phyloP scores from a whole-genome alignment of 2,888 invertebrate species.

The Netelia melanura region DNA sequence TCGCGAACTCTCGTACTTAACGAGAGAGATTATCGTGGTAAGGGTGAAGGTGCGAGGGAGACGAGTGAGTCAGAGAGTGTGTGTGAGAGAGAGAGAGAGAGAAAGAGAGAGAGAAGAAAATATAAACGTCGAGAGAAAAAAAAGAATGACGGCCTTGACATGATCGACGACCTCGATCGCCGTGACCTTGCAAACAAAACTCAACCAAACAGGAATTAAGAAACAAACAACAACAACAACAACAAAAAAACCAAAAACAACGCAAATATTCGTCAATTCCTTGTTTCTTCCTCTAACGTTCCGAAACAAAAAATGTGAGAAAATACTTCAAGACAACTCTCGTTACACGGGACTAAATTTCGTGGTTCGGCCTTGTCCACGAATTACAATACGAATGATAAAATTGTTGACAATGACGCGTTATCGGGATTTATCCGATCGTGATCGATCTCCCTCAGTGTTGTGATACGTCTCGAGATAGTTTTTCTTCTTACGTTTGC shows the following conservation, averaged over 20 bases:
- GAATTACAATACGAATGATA: background rate
- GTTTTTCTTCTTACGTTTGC: background rate
- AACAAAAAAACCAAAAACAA: background rate
- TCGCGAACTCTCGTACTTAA: background rate
- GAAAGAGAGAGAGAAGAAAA: conserved; percentile 1
- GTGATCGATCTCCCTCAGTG: conserved; percentile 22
- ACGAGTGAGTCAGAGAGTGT: background rate
- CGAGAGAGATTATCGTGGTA: background rate
- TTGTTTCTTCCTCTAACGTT: background rate
- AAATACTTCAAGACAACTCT: background rate
- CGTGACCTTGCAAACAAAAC: background rate
- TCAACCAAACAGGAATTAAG: background rate
- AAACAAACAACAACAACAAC: background rate
- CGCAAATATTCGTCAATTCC: too few species aligned
- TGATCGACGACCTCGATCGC: too few species aligned
- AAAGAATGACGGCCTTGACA: background rate
- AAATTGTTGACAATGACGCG: conserved; percentile 18
- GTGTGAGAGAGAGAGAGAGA: background rate
- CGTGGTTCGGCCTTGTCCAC: background rate
- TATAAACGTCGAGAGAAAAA: conserved; percentile 2
- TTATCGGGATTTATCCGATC: conserved; percentile 8
- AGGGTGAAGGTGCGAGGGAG: background rate
- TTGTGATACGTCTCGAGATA: conserved; percentile 7
- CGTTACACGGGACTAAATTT: background rate
- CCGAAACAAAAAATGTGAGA: background rate